Evolutionary conservation across 2,888 invertebrate species (phyloP).

Genomic region (Caenorhabditis afra): DNA sequence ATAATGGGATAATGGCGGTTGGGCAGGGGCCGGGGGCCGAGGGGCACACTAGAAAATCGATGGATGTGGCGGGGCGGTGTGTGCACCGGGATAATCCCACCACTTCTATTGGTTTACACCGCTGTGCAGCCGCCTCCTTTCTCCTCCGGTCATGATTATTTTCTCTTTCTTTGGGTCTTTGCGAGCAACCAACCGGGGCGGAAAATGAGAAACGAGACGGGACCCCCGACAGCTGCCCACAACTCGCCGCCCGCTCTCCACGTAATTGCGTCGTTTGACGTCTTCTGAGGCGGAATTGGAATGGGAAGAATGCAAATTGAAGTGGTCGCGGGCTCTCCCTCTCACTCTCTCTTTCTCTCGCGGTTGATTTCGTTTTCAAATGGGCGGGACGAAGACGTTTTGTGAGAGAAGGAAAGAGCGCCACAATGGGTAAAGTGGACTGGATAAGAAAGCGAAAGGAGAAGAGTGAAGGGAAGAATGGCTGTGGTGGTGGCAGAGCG

Average conservation of each 20-base stretch:
- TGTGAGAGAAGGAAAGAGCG: background rate
- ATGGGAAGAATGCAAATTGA: slow-evolving; percentile 54
- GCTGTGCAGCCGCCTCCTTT: background rate
- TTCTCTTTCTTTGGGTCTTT: slow-evolving; percentile 4
- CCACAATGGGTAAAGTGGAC: background rate
- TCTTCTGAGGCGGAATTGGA: slow-evolving; percentile 38
- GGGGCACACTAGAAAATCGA: slow-evolving; percentile 15
- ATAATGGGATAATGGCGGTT: slow-evolving; percentile 43
- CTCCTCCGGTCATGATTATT: slow-evolving; percentile 51
- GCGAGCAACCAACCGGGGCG: slow-evolving; percentile 2
- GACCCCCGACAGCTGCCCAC: slow-evolving; percentile 12
- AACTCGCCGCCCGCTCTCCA: slow-evolving; percentile 28
- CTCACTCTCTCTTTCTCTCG: no score
- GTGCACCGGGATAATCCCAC: slow-evolving; percentile 57
- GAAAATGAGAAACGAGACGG: background rate
- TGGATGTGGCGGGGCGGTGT: slow-evolving; percentile 22
- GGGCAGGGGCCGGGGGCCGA: no score
- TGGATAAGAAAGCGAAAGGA: background rate
- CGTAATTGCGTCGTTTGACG: slow-evolving; percentile 46
- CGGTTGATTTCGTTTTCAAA: slow-evolving; percentile 26
- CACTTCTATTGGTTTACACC: slow-evolving; percentile 58
- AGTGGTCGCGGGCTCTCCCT: slow-evolving; percentile 22
- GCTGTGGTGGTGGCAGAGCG: background rate
- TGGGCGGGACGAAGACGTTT: slow-evolving; percentile 3
- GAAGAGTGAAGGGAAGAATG: background rate